A percentile compares a stretch with the other conserved stretches of the same genome.
Evolutionary conservation across 2,113 vertebrate genomes (phyloP).

Genomic region (Malurus elegans): DNA sequence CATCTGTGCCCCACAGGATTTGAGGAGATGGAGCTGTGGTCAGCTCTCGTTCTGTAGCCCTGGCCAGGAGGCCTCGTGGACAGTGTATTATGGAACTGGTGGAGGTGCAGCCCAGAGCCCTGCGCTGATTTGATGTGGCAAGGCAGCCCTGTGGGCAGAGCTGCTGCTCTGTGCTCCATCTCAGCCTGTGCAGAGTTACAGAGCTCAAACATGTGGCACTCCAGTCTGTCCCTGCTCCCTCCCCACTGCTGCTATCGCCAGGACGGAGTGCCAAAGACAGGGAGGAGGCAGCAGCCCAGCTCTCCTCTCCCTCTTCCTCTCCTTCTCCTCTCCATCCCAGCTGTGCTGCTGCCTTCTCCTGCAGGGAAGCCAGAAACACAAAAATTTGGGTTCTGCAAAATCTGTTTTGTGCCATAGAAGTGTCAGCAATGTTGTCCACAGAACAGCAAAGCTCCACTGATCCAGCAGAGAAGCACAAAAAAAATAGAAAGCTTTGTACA

Average conservation of each 20-base stretch:
- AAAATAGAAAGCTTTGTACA: neutral
- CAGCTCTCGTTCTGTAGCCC: rapidly evolving
- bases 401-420: neutral
- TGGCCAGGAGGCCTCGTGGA: neutral
- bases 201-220: neutral
- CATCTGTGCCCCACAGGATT: rapidly evolving
- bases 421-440: neutral
- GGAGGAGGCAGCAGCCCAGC: neutral
- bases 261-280: neutral
- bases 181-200: neutral
- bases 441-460: neutral
- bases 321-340: rapidly evolving
- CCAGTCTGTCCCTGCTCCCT: neutral
- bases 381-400: neutral
- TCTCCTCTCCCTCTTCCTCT: too few species aligned
- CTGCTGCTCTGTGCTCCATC: neutral
- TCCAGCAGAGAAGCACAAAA: neutral
- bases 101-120: neutral
- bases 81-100: neutral
- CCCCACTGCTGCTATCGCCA: neutral
- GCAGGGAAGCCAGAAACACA: neutral
- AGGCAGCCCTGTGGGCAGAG: neutral
- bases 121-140: neutral
- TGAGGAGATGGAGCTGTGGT: neutral
- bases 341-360: neutral